Evolutionary conservation across 2,113 vertebrate genomes (phyloP), one percentile per base, ranked within the genome.

Genomic region (Mellivora capensis): DNA sequence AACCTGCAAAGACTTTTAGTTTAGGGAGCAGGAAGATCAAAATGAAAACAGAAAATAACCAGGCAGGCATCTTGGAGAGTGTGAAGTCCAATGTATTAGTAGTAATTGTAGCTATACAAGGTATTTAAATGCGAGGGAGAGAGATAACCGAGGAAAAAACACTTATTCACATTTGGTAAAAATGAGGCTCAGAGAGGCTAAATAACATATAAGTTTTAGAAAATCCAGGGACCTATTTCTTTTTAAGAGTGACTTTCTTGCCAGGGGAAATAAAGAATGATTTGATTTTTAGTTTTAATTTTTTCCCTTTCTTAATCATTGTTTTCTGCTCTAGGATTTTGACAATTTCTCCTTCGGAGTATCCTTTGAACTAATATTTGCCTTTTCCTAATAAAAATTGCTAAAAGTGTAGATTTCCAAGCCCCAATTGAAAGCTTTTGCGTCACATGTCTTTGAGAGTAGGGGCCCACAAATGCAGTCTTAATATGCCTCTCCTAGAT

Each of bases 1-100:
- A 44, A 82, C 34, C 49, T 86, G 39, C 42, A 14, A 49, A 77
- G 37, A 2, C 74, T 89, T 96, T 94, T 86, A 64, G 74, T 90
- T 87, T 57, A 47, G 57, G 31, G 80, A 93, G 23, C 64, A 77
- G 57, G 44, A 57, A 67, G 54, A 93, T 87, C 11, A 87, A 91
- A 91, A 88, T 13, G 62, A 72, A 83, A 87, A 81, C 52, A 80
- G 86, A 82, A 93, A 97, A 93, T 83, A 29, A 13, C 86, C n/a
- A n/a, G 62, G 21, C 17, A 93, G 67, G 61, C n/a, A 20, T 42
- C 39, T 52, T 3, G 44, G 44, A 25, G 47, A 27, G 11, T 44
- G 3, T 47, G 81, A 14, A 67, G 71, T 62, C 23, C 20, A 5
- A n/a, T 9, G 17, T 49, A 61, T 31, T 71, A 23, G 47, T 54